Evolutionary conservation across 2,797 vertebrate species (phyloP).

Genomic region (Cyprinella venusta): DNA sequence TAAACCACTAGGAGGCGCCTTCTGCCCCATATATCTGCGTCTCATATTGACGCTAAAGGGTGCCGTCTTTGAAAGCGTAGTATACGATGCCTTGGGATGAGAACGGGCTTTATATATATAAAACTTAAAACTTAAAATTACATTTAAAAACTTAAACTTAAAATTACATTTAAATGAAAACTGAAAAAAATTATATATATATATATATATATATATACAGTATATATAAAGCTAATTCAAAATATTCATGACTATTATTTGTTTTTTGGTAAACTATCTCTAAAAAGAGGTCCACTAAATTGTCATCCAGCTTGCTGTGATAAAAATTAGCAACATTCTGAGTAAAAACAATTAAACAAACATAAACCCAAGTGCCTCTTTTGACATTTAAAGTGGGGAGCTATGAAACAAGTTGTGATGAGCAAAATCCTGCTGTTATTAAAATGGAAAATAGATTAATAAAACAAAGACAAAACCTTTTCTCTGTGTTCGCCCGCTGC

Average conservation of each 20-base stretch:
- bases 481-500: conserved; percentile 73
- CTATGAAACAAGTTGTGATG: not conserved
- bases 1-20: no score
- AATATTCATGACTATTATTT: no score
- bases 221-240: not conserved
- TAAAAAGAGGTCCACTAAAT: not conserved
- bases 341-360: not conserved
- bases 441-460: conserved; percentile 10
- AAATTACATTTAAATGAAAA: not conserved
- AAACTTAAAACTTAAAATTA: not conserved
- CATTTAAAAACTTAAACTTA: no score
- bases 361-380: not conserved
- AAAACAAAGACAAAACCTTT: conserved; percentile 72
- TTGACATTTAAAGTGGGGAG: not conserved
- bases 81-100: no score
- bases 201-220: not conserved
- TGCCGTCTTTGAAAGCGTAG: no score
- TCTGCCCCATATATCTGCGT: no score
- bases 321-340: not conserved
- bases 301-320: not conserved
- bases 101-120: no score
- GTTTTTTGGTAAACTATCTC: not conserved
- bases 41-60: no score
- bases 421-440: not conserved
- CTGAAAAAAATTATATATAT: not conserved